These are phyloP conservation scores for Aleiodes alternator DNA, from an alignment of 2,888 invertebrate species.

Conservation along the genomic window DNA sequence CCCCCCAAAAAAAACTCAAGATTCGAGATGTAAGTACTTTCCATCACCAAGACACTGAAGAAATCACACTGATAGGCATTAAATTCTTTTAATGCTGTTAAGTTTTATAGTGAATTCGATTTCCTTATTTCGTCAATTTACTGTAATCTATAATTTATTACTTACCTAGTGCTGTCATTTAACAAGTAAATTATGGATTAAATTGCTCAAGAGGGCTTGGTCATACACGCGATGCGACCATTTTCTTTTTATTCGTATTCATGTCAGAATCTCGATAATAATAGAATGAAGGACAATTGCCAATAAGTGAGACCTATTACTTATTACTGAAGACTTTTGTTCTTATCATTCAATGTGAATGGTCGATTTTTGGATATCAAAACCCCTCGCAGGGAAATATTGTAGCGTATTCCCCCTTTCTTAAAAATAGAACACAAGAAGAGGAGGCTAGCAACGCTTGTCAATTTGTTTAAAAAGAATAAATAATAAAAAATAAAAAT, in stretches of 20 bases:
- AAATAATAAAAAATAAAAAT: no score
- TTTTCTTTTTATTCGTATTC: conserved; percentile 17
- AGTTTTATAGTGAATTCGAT: neutral
- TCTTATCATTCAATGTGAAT: no score
- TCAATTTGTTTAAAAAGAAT: no score
- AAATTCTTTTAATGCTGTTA: neutral
- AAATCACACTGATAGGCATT: no score
- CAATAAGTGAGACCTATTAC: conserved; percentile 1
- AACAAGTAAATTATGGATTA: conserved; percentile 24
- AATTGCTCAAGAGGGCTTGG: neutral
- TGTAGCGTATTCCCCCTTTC: no score
- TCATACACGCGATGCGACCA: conserved; percentile 13
- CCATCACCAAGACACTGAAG: no score
- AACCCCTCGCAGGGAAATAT: no score
- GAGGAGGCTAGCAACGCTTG: no score
- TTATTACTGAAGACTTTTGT: neutral
- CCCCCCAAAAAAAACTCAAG: neutral
- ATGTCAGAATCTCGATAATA: conserved; percentile 10
- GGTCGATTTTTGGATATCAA: no score
- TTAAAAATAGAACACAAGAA: no score
- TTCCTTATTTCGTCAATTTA: neutral
- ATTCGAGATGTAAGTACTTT: no score
- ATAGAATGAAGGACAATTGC: conserved; percentile 12
- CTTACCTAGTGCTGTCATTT: conserved; percentile 7
- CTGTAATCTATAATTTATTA: neutral